phyloP scores from a whole-genome alignment of 2,797 vertebrate genomes.

The Lacerta agilis region DNA sequence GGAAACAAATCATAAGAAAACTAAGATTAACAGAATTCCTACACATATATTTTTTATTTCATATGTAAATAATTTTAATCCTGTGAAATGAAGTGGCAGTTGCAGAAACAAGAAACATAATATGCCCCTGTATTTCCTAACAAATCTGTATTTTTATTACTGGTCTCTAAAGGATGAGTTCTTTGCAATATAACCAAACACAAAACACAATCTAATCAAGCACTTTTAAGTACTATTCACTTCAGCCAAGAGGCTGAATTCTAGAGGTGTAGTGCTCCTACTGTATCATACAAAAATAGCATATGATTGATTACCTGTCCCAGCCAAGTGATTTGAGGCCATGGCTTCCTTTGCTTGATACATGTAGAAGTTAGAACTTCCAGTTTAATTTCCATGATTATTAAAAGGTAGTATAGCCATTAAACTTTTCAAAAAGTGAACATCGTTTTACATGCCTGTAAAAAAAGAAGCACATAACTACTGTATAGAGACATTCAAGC shows the following conservation, averaged over 20 bases:
- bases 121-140: neutral
- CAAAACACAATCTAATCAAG: neutral
- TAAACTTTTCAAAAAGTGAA: neutral
- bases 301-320: conserved; percentile 84
- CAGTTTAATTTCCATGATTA: conserved; percentile 88
- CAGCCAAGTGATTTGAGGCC: conserved; percentile 92
- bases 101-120: neutral
- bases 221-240: neutral
- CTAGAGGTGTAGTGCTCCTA: neutral
- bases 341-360: conserved; percentile 93
- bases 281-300: neutral
- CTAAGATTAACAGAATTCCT: accelerated
- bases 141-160: accelerated
- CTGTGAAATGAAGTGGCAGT: accelerated
- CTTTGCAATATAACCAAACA: accelerated
- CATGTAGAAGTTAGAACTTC: conserved; percentile 90
- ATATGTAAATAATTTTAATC: neutral
- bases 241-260: neutral
- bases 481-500: neutral
- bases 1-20: neutral
- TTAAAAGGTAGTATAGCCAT: conserved; percentile 11
- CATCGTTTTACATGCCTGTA: neutral
- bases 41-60: too few relatives aligned
- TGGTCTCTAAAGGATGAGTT: neutral
- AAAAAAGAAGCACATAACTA: neutral